phyloP scores from a whole-genome alignment of 2,113 vertebrate genomes.

The Thunnus maccoyii region DNA sequence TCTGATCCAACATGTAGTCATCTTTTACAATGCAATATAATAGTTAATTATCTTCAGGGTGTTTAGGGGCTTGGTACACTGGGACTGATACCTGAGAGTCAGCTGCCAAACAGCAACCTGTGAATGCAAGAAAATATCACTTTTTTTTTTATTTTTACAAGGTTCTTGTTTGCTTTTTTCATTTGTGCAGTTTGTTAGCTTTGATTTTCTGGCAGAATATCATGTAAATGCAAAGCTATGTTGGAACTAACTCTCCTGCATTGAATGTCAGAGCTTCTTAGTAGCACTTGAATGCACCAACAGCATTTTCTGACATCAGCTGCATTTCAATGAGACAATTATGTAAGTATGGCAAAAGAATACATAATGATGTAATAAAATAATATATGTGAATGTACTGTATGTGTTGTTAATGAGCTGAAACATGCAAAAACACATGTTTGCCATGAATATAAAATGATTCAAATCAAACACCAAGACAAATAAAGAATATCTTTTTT shows the following conservation, averaged over 20 bases:
- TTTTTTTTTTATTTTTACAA: too few relatives aligned
- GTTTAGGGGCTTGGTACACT: slow-evolving; percentile 5
- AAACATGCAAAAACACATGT: too few relatives aligned
- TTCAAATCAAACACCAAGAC: too few relatives aligned
- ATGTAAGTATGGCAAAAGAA: not conserved
- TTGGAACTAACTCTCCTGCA: not conserved
- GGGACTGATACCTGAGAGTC: not conserved
- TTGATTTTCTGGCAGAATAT: not conserved
- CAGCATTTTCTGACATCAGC: not conserved
- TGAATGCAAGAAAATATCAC: not conserved
- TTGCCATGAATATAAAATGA: too few relatives aligned
- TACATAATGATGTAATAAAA: not conserved
- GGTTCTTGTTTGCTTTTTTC: not conserved
- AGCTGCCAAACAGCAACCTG: slow-evolving; percentile 4
- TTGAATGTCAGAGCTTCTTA: not conserved
- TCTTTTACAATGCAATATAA: slow-evolving; percentile 7
- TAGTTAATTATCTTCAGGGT: slow-evolving; percentile 19
- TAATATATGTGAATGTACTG: too few relatives aligned
- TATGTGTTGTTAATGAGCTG: too few relatives aligned
- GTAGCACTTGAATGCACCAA: not conserved
- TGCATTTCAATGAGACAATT: not conserved
- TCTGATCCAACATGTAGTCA: not conserved
- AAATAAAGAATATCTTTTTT: not conserved
- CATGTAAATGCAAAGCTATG: not conserved
- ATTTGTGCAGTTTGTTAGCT: not conserved